A percentile compares a stretch with the other conserved stretches of the same genome.
Conservation (phyloP, 2,113 vertebrate species). For the Felis chaus region DNA sequence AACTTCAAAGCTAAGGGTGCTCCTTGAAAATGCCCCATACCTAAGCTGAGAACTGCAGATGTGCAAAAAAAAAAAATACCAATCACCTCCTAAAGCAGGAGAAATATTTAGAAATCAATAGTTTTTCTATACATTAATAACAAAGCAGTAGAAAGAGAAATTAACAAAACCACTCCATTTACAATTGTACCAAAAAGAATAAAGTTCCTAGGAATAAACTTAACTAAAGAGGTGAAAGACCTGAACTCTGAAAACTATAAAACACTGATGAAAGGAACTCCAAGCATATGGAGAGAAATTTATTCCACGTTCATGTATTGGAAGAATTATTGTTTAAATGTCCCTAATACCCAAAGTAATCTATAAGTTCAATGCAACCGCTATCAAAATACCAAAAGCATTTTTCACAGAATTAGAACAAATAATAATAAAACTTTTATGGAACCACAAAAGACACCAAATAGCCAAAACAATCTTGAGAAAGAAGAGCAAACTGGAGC, state of each 20-base stretch:
- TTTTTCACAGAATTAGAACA: background rate
- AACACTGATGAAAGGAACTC: background rate
- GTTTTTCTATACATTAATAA: background rate
- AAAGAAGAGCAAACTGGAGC: background rate
- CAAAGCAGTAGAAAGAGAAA: background rate
- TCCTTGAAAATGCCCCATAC: background rate
- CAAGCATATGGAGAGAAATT: background rate
- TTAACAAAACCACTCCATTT: background rate
- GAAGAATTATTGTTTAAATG: background rate
- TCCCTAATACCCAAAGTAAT: background rate
- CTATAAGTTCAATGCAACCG: background rate
- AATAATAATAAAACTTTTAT: background rate
- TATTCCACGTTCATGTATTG: background rate
- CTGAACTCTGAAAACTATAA: background rate
- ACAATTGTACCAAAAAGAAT: background rate
- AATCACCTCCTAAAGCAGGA: background rate
- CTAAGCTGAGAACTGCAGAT: background rate
- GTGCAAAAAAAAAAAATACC: background rate
- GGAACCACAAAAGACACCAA: background rate
- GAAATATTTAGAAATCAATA: background rate
- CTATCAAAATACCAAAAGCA: background rate
- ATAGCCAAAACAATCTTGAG: background rate
- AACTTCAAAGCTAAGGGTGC: background rate
- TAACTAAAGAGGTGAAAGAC: background rate
- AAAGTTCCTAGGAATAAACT: background rate